Conservation (phyloP, 2,888 invertebrate genomes). For the Sinotaia quadrata region DNA sequence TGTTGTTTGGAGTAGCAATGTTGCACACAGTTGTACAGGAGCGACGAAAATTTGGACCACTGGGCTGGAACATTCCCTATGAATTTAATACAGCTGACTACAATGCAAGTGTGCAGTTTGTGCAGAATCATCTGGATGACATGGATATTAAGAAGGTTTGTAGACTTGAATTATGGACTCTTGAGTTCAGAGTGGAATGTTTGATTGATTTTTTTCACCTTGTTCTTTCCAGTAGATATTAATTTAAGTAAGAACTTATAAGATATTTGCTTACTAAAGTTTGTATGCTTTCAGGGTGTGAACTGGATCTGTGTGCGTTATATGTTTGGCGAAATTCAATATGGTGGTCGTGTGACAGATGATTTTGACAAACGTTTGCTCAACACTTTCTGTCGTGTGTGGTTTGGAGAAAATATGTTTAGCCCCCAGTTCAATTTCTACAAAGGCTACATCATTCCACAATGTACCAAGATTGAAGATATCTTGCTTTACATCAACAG, state of each 20-base stretch:
- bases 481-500: slow-evolving; percentile 67
- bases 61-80: slow-evolving; percentile 72
- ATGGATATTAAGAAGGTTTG: slow-evolving; percentile 72
- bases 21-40: slow-evolving; percentile 72
- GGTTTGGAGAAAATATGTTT: slow-evolving; percentile 73
- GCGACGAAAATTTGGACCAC: slow-evolving; percentile 72
- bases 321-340: slow-evolving; percentile 74
- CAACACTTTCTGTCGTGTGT: slow-evolving; percentile 71
- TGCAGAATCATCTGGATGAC: slow-evolving; percentile 71
- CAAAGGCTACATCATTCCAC: slow-evolving; percentile 70
- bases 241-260: no score
- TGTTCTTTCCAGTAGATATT: no score
- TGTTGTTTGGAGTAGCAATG: slow-evolving; percentile 71
- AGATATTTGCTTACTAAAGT: no score
- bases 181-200: no score
- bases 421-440: slow-evolving; percentile 67
- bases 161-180: no score
- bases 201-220: no score
- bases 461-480: slow-evolving; percentile 65
- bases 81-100: slow-evolving; percentile 71
- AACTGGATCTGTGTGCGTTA: slow-evolving; percentile 71
- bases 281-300: slow-evolving; percentile 63
- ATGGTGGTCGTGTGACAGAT: slow-evolving; percentile 73
- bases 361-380: slow-evolving; percentile 72
- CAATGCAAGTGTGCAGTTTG: slow-evolving; percentile 71